Evolutionary conservation across 2,888 invertebrate genomes (phyloP).

Genomic region (Mythimna ferrago): DNA sequence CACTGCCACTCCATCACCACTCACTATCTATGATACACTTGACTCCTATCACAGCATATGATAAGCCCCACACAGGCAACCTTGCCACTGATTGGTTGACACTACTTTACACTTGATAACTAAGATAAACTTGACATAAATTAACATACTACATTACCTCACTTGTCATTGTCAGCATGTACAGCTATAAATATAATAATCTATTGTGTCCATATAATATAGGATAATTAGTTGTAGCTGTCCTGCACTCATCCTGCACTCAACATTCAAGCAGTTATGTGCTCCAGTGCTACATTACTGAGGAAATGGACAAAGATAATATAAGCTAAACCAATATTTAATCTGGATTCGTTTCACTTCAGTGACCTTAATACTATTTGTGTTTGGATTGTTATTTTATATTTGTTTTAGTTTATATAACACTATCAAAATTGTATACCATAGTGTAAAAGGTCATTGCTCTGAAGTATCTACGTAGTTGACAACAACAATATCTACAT

Average conservation of each 20-base stretch:
- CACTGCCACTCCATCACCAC: slow-evolving; percentile 94
- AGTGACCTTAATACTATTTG: slow-evolving; percentile 35
- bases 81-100: slow-evolving; percentile 82
- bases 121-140: slow-evolving; percentile 87
- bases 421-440: slow-evolving; percentile 34
- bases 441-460: slow-evolving; percentile 39
- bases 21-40: slow-evolving; percentile 73
- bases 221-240: slow-evolving; percentile 53
- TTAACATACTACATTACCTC: slow-evolving; percentile 85
- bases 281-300: slow-evolving; percentile 50
- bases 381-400: slow-evolving; percentile 38
- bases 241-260: slow-evolving; percentile 49
- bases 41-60: slow-evolving; percentile 75
- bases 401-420: slow-evolving; percentile 56
- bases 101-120: slow-evolving; percentile 80
- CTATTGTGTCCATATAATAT: slow-evolving; percentile 64
- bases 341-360: slow-evolving; percentile 35
- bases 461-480: slow-evolving; percentile 29
- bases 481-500: slow-evolving; percentile 36
- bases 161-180: slow-evolving; percentile 84
- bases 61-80: slow-evolving; percentile 75
- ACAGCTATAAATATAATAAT: slow-evolving; percentile 78
- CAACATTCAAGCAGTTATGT: slow-evolving; percentile 45
- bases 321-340: slow-evolving; percentile 57
- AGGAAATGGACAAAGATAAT: slow-evolving; percentile 49